Percentiles rank a stretch among this genome's conserved stretches.
phyloP scores from a whole-genome alignment of 1,140 invertebrate species.

The Marisa cornuarietis region DNA sequence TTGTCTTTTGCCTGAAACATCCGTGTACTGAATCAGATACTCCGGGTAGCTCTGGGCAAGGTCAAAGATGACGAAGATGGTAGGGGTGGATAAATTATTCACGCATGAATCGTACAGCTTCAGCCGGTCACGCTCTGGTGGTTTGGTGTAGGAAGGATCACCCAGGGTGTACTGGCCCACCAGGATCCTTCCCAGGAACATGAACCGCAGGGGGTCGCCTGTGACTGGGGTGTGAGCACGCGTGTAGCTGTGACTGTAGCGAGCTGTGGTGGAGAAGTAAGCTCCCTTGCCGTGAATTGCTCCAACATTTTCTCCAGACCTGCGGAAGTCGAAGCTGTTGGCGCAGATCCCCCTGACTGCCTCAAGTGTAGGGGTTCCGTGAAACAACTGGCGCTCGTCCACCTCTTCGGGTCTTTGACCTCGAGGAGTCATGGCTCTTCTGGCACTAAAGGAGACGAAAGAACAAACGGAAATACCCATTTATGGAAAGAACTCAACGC shows the following conservation, averaged over 20 bases:
- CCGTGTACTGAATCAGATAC: conserved; percentile 50
- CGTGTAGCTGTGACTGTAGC: conserved; percentile 30
- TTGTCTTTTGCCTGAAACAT: too few relatives aligned
- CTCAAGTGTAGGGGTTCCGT: conserved; percentile 36
- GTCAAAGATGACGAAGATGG: conserved; percentile 56
- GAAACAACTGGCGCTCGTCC: conserved; percentile 37
- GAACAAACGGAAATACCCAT: too few relatives aligned
- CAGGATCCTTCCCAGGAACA: conserved; percentile 44
- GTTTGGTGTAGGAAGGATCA: conserved; percentile 32
- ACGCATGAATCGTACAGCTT: conserved; percentile 58
- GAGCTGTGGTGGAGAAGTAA: conserved; percentile 37
- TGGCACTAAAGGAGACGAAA: neutral
- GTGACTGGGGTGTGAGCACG: neutral
- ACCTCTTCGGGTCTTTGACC: neutral
- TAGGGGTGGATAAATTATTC: conserved; percentile 42
- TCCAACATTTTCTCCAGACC: conserved; percentile 33
- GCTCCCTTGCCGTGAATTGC: conserved; percentile 40
- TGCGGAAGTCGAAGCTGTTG: conserved; percentile 42
- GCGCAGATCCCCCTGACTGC: conserved; percentile 34
- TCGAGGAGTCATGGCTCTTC: neutral
- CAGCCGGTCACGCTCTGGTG: conserved; percentile 42
- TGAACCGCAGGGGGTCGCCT: conserved; percentile 17
- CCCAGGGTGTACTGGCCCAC: conserved; percentile 49
- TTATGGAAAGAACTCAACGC: too few relatives aligned
- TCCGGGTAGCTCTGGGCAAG: conserved; percentile 57